These are phyloP conservation scores for Anguilla marmorata DNA, from an alignment of 2,797 vertebrate genomes.

Conservation along the genomic window DNA sequence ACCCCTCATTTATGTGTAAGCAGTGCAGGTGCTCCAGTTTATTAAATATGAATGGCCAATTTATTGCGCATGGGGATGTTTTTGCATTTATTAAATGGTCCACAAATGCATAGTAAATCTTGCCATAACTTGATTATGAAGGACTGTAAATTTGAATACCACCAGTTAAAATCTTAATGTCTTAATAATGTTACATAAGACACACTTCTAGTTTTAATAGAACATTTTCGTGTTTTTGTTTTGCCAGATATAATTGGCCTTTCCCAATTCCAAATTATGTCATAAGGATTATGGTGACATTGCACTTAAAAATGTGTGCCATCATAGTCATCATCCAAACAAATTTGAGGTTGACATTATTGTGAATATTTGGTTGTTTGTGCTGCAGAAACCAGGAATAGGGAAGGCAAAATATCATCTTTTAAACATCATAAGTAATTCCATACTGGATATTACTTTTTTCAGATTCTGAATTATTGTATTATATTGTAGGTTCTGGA, in stretches of 20 bases:
- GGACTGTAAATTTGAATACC: background rate
- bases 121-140: background rate
- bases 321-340: background rate
- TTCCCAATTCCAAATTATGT: background rate
- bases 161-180: background rate
- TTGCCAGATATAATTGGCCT: background rate
- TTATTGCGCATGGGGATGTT: background rate
- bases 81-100: background rate
- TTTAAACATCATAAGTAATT: conserved; percentile 24
- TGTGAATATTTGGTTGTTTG: background rate
- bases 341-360: background rate
- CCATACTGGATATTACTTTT: conserved; percentile 27
- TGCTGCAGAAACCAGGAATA: conserved; percentile 3
- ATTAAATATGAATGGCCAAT: background rate
- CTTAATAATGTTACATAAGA: conserved; percentile 1
- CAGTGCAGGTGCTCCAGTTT: background rate
- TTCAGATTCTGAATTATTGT: too few species aligned
- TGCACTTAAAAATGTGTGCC: background rate
- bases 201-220: background rate
- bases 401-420: conserved; percentile 3
- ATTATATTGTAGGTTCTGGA: too few species aligned
- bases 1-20: background rate
- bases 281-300: background rate
- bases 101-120: conserved; percentile 8
- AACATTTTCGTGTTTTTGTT: background rate